phyloP scores from a whole-genome alignment of 2,888 invertebrate species.

The Sinhomidia bicolor region DNA sequence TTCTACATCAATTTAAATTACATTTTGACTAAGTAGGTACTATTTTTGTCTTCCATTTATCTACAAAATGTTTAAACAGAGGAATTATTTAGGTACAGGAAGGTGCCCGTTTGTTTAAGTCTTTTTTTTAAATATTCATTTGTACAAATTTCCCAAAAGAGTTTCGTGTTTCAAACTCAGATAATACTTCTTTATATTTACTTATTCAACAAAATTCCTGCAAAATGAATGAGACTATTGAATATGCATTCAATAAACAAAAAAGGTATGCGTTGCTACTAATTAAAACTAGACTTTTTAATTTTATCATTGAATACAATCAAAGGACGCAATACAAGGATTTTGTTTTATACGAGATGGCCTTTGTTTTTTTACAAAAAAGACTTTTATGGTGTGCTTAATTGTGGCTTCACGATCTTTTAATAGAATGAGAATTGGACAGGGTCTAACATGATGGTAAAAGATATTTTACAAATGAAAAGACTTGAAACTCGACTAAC shows the following conservation, averaged over 20 bases:
- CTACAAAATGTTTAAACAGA: too few species aligned
- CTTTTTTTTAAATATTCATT: too few species aligned
- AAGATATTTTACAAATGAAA: not conserved
- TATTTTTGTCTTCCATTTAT: too few species aligned
- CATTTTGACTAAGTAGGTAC: too few species aligned
- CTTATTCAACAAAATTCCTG: too few species aligned
- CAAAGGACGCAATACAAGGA: not conserved
- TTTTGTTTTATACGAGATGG: not conserved
- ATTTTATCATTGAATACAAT: not conserved
- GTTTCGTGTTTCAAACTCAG: too few species aligned
- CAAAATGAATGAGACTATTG: too few species aligned
- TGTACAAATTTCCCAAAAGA: too few species aligned
- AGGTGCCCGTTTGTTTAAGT: not conserved
- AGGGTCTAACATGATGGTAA: too few species aligned
- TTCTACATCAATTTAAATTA: constrained; percentile 3
- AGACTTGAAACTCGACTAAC: too few species aligned
- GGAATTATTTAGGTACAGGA: not conserved
- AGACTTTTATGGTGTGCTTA: not conserved
- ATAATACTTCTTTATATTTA: too few species aligned
- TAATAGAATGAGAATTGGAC: not conserved
- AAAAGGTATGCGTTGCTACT: not conserved
- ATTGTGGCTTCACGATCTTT: not conserved
- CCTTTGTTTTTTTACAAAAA: not conserved
- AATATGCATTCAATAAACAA: not conserved
- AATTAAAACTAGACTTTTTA: not conserved